These are phyloP conservation scores for Lissocephala sabroskyi DNA, from an alignment of 2,888 invertebrate species.

Conservation along the genomic window DNA sequence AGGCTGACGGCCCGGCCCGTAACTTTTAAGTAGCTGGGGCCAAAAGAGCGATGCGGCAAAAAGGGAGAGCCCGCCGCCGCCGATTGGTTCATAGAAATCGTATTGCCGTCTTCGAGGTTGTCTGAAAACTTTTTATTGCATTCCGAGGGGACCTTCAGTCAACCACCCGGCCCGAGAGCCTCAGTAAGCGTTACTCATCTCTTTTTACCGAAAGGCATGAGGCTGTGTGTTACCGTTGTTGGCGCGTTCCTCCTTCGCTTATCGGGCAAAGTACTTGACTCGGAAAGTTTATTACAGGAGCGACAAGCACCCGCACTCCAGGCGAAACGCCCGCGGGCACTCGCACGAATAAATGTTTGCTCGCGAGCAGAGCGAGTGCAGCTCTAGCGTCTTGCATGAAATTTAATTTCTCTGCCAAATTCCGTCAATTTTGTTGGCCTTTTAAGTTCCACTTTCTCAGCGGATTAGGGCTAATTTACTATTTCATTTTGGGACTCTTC, in stretches of 20 bases:
- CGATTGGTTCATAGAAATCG: conserved; percentile 38
- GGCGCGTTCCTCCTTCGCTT: conserved; percentile 31
- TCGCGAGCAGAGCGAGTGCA: conserved; percentile 30
- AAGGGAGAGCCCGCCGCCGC: no score
- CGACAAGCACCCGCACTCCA: conserved; percentile 7
- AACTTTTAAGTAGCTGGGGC: no score
- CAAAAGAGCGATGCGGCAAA: no score
- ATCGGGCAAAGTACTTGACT: conserved; percentile 34
- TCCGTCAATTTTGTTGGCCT: no score
- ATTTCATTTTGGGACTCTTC: no score
- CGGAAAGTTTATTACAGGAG: conserved; percentile 36
- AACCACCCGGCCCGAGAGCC: no score
- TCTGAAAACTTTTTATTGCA: conserved; percentile 63
- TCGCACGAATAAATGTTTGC: not conserved
- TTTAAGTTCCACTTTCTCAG: conserved; percentile 57
- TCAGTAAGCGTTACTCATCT: no score
- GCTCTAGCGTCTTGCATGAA: conserved; percentile 44
- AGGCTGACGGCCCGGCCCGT: no score
- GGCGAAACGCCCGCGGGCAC: not conserved
- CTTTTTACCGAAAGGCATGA: conserved; percentile 6
- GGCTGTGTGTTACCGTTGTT: conserved; percentile 15
- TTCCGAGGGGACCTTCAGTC: conserved; percentile 20
- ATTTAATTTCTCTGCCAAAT: conserved; percentile 50
- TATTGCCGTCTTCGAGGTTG: conserved; percentile 41
- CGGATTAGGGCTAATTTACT: no score